Conservation (phyloP, 2,888 invertebrate species). For the Gastracanthus pulcherrimus region DNA sequence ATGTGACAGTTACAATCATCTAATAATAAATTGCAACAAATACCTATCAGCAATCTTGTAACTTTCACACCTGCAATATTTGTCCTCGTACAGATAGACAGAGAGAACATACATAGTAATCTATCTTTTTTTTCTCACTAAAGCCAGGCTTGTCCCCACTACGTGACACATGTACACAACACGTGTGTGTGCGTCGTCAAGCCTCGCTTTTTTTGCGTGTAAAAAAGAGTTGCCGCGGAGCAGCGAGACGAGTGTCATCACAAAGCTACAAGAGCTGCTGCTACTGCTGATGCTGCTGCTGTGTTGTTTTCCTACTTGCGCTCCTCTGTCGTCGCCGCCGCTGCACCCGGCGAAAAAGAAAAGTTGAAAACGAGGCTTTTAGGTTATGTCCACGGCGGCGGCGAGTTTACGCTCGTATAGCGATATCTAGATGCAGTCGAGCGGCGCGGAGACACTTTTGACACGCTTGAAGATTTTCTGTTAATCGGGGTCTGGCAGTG, state of each 20-base stretch:
- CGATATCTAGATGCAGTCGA: too few species aligned
- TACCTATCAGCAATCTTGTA: too few species aligned
- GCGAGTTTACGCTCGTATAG: too few species aligned
- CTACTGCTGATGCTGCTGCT: too few species aligned
- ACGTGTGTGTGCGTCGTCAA: too few species aligned
- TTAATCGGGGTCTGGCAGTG: too few species aligned
- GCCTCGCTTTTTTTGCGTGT: background rate
- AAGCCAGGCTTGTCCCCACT: background rate
- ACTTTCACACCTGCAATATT: too few species aligned
- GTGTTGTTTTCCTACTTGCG: constrained; percentile 23
- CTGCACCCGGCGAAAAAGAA: background rate
- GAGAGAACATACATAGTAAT: background rate
- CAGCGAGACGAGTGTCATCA: background rate
- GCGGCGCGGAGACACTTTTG: too few species aligned
- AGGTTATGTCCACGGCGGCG: constrained; percentile 39
- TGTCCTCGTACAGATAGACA: too few species aligned
- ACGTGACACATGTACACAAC: background rate
- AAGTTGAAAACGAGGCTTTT: constrained; percentile 40
- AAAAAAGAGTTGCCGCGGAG: background rate
- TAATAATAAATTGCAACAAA: too few species aligned
- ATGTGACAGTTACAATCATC: too few species aligned
- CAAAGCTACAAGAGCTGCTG: background rate
- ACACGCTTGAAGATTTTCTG: too few species aligned
- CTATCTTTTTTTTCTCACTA: background rate
- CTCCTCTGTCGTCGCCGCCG: background rate